A percentile compares a stretch with the other conserved stretches of the same genome.
phyloP scores from a whole-genome alignment of 2,113 vertebrate genomes.

The Gallinago media region DNA sequence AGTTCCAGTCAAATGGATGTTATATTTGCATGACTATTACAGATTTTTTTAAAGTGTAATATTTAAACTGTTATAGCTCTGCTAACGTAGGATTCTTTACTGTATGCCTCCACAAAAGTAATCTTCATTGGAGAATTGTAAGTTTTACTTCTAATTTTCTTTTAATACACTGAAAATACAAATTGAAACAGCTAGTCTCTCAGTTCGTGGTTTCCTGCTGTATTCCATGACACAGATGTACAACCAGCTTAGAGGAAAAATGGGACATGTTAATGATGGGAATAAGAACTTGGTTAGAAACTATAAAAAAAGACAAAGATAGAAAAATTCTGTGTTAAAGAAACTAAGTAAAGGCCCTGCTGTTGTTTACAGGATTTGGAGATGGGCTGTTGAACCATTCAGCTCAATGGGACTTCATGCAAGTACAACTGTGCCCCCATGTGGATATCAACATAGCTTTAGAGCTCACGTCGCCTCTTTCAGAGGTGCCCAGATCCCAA shows the following conservation, averaged over 20 bases:
- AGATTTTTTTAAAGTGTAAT: not conserved
- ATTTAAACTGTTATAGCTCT: not conserved
- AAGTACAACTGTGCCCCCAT: slow-evolving; percentile 64
- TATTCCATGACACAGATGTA: not conserved
- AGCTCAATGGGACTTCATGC: not conserved
- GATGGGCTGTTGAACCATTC: not conserved
- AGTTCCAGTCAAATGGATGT: not conserved
- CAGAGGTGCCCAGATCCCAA: not conserved
- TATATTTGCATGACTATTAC: not conserved
- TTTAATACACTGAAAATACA: not conserved
- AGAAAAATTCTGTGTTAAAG: not conserved
- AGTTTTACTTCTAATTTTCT: not conserved
- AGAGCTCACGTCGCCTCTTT: not conserved
- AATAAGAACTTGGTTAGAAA: not conserved
- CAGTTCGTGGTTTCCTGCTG: not conserved
- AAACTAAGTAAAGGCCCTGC: not conserved
- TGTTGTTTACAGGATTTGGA: not conserved
- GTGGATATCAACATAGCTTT: slow-evolving; percentile 17
- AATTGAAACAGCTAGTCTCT: not conserved
- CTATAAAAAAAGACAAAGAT: not conserved
- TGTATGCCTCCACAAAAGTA: not conserved
- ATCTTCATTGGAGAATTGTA: not conserved
- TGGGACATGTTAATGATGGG: not conserved
- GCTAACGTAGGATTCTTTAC: not conserved
- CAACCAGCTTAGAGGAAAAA: not conserved